Evolutionary conservation across 2,888 invertebrate species (phyloP), one percentile per base, ranked within the genome.

Genomic region (Mythimna loreyi): DNA sequence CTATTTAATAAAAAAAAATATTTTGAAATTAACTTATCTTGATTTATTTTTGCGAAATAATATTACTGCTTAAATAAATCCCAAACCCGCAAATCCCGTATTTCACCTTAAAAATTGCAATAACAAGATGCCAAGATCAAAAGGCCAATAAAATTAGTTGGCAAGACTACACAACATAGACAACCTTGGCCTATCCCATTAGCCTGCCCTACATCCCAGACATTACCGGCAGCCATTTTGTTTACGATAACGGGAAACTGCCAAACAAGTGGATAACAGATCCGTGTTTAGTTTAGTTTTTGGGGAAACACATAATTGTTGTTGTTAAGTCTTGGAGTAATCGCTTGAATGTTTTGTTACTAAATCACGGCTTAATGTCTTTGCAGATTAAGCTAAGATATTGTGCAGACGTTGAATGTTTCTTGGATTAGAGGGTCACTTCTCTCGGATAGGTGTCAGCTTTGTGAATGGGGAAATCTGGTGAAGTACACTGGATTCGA

Each of bases 161-260:
- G 36, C 50, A 52, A 21, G 25, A 58, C 33, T 36, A 3, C 43
- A 68, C 45, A 69, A 60, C 28, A 49, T 25, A 25, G 45, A 53
- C 55, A 56, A 60, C 78, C 68, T 83, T 83, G 81, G 21, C 57
- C 52, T 49, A 68, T 65, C 67, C 73, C 59, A 73, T 71, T 77
- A 80, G 28, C 64, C 50, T 66, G 73, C 21, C 52, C 81, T 62
- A 73, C 33, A 80, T 68, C 57, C 58, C 60, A 67, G 68, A 69
- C 49, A 83, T 77, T 73, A 77, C 74, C 62, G 61, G 56, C 61
- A 62, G 47, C 73, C 63, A 72, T 80, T 67, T 75, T 72, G 58
- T 72, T 72, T 68, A 71, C 70, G 66, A 79, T 82, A 75, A 67
- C 49, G 66, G 50, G 21, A 63, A 72, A 75, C 64, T 67, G 57